phyloP scores from a whole-genome alignment of 2,113 vertebrate species.

The Abramis brama region DNA sequence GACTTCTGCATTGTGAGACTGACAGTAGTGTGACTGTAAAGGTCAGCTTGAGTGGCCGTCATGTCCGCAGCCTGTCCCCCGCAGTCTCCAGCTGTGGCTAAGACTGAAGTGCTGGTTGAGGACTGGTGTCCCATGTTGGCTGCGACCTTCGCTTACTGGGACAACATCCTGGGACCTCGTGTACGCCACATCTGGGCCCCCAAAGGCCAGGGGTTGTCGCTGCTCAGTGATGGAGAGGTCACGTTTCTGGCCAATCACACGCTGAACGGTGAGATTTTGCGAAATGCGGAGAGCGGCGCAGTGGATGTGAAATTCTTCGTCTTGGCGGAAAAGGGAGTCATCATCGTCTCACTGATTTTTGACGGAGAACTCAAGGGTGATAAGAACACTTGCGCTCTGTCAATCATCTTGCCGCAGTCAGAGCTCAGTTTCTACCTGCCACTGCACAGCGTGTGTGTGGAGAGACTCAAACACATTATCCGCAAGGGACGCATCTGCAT shows the following conservation, averaged over 20 bases:
- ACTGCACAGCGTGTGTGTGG: constrained; percentile 91
- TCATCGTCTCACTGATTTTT: constrained; percentile 96
- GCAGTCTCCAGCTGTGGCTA: constrained; percentile 94
- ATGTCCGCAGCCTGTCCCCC: constrained; percentile 94
- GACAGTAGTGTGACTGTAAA: not conserved
- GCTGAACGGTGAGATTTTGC: constrained; percentile 95
- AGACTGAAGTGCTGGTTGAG: constrained; percentile 87
- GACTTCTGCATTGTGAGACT: constrained; percentile 21
- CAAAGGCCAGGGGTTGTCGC: constrained; percentile 80
- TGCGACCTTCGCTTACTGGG: constrained; percentile 98
- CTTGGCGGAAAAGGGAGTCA: constrained; percentile 94
- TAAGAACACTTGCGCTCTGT: constrained; percentile 94
- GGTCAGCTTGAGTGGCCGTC: constrained; percentile 16
- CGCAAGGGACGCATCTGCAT: constrained; percentile 98
- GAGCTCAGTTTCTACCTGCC: constrained; percentile 94
- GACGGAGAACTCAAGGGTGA: constrained; percentile 97
- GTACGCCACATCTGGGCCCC: constrained; percentile 96
- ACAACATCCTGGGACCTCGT: constrained; percentile 96
- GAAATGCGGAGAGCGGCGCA: constrained; percentile 93
- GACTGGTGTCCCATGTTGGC: constrained; percentile 93
- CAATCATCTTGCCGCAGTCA: constrained; percentile 91
- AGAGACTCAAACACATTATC: constrained; percentile 93
- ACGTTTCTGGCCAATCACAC: constrained; percentile 97
- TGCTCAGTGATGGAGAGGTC: constrained; percentile 93
- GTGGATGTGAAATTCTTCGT: constrained; percentile 99